These are phyloP conservation scores for Enteromius fasciolatus DNA, from an alignment of 2,797 vertebrate species.

Conservation along the genomic window DNA sequence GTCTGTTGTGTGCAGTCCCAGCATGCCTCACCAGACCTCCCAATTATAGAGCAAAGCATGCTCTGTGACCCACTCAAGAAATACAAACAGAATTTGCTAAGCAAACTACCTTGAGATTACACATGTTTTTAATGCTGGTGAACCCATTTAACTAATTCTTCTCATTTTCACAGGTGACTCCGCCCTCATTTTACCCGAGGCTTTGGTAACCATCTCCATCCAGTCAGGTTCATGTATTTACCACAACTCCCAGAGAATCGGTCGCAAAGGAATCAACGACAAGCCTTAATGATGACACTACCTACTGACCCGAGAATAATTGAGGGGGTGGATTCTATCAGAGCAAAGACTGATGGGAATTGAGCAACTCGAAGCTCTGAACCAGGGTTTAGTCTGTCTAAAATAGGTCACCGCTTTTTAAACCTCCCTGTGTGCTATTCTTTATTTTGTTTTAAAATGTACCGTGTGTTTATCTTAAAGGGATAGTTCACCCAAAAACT, in stretches of 20 bases:
- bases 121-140: not conserved
- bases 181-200: conserved; percentile 3
- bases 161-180: conserved; percentile 42
- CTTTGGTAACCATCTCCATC: conserved; percentile 43
- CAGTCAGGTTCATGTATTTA: conserved; percentile 38
- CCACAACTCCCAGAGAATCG: conserved; percentile 1
- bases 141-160: conserved; percentile 17
- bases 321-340: conserved; percentile 20
- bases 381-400: conserved; percentile 37
- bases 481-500: not conserved
- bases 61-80: conserved; percentile 52
- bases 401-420: conserved; percentile 30
- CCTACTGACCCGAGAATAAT: conserved; percentile 21
- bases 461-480: conserved; percentile 20
- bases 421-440: conserved; percentile 25
- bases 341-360: conserved; percentile 47
- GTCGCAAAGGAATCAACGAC: not conserved
- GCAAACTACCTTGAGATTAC: not conserved
- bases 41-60: conserved; percentile 60
- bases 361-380: conserved; percentile 27
- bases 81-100: conserved; percentile 11
- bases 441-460: conserved; percentile 27
- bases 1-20: conserved; percentile 72
- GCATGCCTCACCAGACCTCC: conserved; percentile 53
- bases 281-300: conserved; percentile 29